phyloP scores from a whole-genome alignment of 1,140 invertebrate genomes.

The Zaprionus davidi region DNA sequence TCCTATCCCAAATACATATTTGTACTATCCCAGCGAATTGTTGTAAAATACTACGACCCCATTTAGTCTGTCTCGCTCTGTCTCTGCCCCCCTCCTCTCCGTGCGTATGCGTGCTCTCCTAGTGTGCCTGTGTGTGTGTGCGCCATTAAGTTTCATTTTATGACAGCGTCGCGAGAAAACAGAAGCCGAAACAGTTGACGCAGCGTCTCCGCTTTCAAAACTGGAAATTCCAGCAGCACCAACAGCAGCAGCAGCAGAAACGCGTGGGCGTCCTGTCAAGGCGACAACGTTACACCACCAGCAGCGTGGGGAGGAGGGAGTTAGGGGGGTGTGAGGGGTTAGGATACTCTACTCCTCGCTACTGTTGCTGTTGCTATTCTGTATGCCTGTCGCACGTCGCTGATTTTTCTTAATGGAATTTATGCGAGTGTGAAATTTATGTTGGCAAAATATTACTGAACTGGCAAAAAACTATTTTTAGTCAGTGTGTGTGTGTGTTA shows the following conservation, averaged over 20 bases:
- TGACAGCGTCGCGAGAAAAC: conserved; percentile 63
- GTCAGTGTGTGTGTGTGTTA: conserved; percentile 22
- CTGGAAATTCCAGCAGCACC: conserved; percentile 52
- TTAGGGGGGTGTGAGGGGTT: no score
- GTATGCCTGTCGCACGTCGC: conserved; percentile 77
- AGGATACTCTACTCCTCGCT: neutral
- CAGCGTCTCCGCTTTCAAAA: conserved; percentile 74
- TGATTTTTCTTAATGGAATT: conserved; percentile 82
- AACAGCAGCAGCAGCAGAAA: neutral
- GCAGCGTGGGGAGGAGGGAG: neutral
- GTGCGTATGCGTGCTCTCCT: conserved; percentile 3
- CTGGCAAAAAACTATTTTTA: conserved; percentile 72
- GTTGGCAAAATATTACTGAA: conserved; percentile 61
- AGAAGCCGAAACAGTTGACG: conserved; percentile 73
- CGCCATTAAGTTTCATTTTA: conserved; percentile 80
- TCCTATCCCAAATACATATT: conserved; percentile 76
- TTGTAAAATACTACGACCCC: conserved; percentile 69
- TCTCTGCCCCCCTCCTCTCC: neutral
- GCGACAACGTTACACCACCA: neutral
- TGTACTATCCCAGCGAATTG: conserved; percentile 67
- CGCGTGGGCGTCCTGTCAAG: conserved; percentile 60
- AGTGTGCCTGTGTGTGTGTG: conserved; percentile 23
- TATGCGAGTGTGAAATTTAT: conserved; percentile 82
- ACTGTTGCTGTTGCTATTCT: conserved; percentile 36
- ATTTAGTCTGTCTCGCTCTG: conserved; percentile 42